These are phyloP conservation scores for Clivina fossor DNA, from an alignment of 2,888 invertebrate genomes.

Conservation along the genomic window DNA sequence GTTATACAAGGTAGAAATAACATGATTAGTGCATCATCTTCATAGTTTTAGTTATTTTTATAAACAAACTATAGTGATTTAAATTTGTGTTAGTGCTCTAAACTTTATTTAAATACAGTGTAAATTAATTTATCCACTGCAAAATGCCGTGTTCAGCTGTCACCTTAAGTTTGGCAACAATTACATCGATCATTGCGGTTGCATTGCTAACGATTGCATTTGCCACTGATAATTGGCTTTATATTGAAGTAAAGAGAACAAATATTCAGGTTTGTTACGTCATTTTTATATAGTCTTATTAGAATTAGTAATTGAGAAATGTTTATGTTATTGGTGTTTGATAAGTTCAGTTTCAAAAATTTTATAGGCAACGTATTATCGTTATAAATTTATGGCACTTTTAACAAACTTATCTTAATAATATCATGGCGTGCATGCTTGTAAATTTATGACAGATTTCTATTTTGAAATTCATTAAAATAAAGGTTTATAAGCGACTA, in stretches of 20 bases:
- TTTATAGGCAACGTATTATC: too few species aligned
- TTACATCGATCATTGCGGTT: slow-evolving; percentile 92
- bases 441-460: too few species aligned
- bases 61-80: slow-evolving; percentile 7
- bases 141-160: slow-evolving; percentile 94
- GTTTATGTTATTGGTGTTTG: too few species aligned
- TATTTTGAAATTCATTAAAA: too few species aligned
- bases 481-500: too few species aligned
- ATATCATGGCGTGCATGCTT: too few species aligned
- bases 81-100: slow-evolving; percentile 12
- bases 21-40: slow-evolving; percentile 21
- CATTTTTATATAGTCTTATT: too few species aligned
- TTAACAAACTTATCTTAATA: too few species aligned
- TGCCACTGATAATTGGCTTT: slow-evolving; percentile 96
- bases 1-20: background rate
- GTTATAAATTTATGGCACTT: too few species aligned
- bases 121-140: too few species aligned
- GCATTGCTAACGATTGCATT: slow-evolving; percentile 92
- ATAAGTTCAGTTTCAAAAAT: too few species aligned
- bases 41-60: slow-evolving; percentile 13
- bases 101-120: slow-evolving; percentile 1
- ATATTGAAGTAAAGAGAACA: slow-evolving; percentile 86
- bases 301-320: too few species aligned
- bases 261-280: slow-evolving; percentile 78
- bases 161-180: slow-evolving; percentile 92